Conservation (phyloP, 2,113 vertebrate genomes). For the Python bivittatus region DNA sequence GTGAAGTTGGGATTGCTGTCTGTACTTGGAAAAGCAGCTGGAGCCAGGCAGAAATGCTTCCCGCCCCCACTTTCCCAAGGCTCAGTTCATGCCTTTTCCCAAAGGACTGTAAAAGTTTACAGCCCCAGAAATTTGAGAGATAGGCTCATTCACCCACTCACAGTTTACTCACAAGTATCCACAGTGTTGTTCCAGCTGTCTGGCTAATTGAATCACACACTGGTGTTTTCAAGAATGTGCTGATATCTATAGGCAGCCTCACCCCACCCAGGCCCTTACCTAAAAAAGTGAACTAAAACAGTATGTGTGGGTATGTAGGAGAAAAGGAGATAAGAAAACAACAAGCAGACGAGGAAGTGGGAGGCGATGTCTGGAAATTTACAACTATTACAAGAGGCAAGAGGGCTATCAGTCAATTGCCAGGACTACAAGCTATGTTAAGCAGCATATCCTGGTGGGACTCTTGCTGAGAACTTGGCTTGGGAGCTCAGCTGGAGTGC, state of each 20-base stretch:
- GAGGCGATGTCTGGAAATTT: background rate
- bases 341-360: background rate
- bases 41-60: background rate
- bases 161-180: background rate
- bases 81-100: background rate
- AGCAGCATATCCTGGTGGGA: background rate
- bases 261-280: background rate
- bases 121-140: background rate
- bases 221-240: background rate
- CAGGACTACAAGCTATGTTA: background rate
- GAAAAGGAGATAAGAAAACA: background rate
- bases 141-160: background rate
- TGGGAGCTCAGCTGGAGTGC: background rate
- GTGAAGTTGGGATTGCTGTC: background rate
- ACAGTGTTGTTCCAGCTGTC: background rate
- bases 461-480: background rate
- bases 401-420: background rate
- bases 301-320: background rate
- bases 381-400: background rate
- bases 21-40: background rate
- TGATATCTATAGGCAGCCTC: background rate
- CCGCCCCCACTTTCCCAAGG: background rate
- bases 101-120: background rate
- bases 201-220: background rate
- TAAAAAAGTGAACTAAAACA: background rate